Evolutionary conservation across 2,888 invertebrate genomes (phyloP), one percentile per base, ranked within the genome.

Genomic region (Germaria angustata): DNA sequence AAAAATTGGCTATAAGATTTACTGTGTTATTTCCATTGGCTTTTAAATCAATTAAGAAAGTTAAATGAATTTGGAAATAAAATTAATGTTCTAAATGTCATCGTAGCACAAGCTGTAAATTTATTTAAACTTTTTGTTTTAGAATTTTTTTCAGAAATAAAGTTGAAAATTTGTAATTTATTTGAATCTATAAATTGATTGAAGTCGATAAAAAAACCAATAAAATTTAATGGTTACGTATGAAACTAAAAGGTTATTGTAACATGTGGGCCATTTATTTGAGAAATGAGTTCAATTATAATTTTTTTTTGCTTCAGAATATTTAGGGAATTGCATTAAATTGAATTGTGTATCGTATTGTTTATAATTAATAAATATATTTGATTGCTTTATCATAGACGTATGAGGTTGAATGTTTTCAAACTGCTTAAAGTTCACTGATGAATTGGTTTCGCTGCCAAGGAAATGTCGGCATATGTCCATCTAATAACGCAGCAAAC

Each of bases 11-110:
- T n/a, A n/a, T 11, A 20, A n/a, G 34, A 9, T 20, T 20, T 24
- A 36, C 17, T 49, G 17, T 7, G 46, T 76, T 63, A 13, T 36
- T 28, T 51, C 34, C 7, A 44, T 44, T 63, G 34, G 44, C 34
- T 32, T 41, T 22, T 15, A 57, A 57, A 39, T 13, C 57, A 76
- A 76, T 76, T 76, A 66, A 15, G 41, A 66, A 32, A 59, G 17
- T 61, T 61, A 39, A 53, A 51, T 41, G 20, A 41, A 65, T 17
- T 51, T 73, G 41, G 22, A 5, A n/a, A n/a, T n/a, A n/a, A n/a
- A n/a, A n/a, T n/a, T n/a, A n/a, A n/a, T n/a, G n/a, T n/a, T n/a
- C n/a, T n/a, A n/a, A n/a, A n/a, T n/a, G n/a, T n/a, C n/a, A n/a
- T n/a, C n/a, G n/a, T n/a, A n/a, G n/a, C n/a, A n/a, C n/a, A n/a